A percentile compares a stretch with the other conserved stretches of the same genome.
Conservation (phyloP, 2,797 vertebrate species). For the Squalus acanthias region DNA sequence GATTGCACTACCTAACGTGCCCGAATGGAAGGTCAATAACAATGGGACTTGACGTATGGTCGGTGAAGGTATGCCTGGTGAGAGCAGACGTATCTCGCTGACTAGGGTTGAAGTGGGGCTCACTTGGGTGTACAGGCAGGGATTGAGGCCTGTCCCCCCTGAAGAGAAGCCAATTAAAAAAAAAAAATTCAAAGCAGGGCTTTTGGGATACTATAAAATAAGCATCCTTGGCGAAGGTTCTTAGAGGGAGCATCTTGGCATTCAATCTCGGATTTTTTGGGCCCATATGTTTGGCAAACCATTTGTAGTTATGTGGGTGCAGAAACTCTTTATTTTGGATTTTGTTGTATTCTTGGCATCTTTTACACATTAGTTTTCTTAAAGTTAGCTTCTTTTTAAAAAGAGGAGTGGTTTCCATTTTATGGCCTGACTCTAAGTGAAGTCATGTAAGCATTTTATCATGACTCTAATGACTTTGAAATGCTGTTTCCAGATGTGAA, state of each 20-base stretch:
- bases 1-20: neutral
- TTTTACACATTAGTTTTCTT: neutral
- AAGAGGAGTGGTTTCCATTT: neutral
- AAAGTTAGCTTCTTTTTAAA: slow-evolving; percentile 1
- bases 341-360: neutral
- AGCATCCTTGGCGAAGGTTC: neutral
- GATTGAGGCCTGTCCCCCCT: neutral
- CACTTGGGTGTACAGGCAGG: neutral
- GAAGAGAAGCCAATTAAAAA: neutral
- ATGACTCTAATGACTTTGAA: neutral
- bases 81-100: neutral
- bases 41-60: neutral
- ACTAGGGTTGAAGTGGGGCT: neutral
- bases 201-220: neutral
- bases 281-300: neutral
- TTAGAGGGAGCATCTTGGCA: neutral
- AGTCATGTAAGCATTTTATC: neutral
- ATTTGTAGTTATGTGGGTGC: neutral
- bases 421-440: neutral
- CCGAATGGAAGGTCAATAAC: neutral
- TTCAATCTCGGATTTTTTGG: neutral
- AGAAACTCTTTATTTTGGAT: neutral
- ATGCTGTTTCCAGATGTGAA: slow-evolving; percentile 51
- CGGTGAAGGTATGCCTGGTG: neutral
- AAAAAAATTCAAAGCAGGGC: too few species aligned